Base-by-base conservation (phyloP, 2,888 invertebrate species). In the Adelphocoris suturalis region DNA sequence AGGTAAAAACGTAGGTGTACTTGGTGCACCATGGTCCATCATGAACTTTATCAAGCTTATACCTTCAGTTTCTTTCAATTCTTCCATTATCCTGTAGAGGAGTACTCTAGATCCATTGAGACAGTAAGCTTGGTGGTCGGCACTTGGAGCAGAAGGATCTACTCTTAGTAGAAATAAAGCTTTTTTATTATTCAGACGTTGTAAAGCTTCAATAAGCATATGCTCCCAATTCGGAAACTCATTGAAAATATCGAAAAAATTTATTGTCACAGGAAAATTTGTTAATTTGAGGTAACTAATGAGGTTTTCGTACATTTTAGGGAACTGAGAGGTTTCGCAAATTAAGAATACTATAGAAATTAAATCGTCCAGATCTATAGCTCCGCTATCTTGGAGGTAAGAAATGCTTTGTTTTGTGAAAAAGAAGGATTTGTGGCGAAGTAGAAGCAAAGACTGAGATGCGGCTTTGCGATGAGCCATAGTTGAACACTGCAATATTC, bases 51-150 rank as follows among this genome's bases (percentile, higher is more conserved):
- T 28, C 12, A 88, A 28, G 0, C 13, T 28, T 13, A 12, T 12
- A 23, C 27, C 1, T 1, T 80, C 37, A 19, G 23, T 13, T 37
- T 27, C 14, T 13, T 13, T 27, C 48, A 88, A 27, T 11, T n/a
- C 46, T 61, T 88, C 88, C 13, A 88, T 28, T 16, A 88, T 80
- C 27, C 57, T 88, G 80, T 88, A 88, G 7, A 88, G 48, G 48
- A 52, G 16, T 16, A 88, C 78, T 27, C 80, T 88, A n/a, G 80
- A 14, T 11, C 27, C 27, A 82, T 27, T 88, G 27, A 28, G 37
- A 16, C 14, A 55, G 14, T 28, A 27, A 12, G 23, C 52, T 13
- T 86, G 68, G 27, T 47, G 7, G 7, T 48, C 14, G 13, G 23
- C 28, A 12, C 76, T 47, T n/a, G 9, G 19, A 19, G 14, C 76